A percentile compares a stretch with the other conserved stretches of the same genome.
These are phyloP conservation scores for Epinephelus awoara DNA, from an alignment of 2,797 vertebrate genomes.

Conservation along the genomic window DNA sequence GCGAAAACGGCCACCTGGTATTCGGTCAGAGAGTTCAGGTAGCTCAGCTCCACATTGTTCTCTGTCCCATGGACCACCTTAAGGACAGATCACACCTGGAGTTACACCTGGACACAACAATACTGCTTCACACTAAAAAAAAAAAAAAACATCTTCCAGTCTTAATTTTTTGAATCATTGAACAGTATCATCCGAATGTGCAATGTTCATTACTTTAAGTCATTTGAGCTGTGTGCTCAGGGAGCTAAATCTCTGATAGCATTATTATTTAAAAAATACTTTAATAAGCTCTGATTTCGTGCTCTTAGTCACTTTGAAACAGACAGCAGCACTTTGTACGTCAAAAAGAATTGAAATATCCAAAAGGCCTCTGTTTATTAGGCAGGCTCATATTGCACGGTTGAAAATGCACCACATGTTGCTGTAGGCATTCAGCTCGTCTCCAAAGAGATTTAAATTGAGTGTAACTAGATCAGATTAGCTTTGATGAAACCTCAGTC, in stretches of 20 bases:
- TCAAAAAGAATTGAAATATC: constrained; percentile 17
- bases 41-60: constrained; percentile 89
- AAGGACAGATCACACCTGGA: constrained; percentile 25
- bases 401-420: constrained; percentile 3
- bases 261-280: neutral
- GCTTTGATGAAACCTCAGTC: constrained; percentile 56
- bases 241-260: neutral
- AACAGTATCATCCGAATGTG: neutral
- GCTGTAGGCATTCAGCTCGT: constrained; percentile 22
- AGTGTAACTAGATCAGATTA: constrained; percentile 51
- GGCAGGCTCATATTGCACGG: neutral
- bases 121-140: neutral
- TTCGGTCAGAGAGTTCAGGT: constrained; percentile 94
- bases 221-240: neutral
- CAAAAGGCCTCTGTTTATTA: constrained; percentile 12
- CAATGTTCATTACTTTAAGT: neutral
- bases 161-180: no score
- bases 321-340: constrained; percentile 5
- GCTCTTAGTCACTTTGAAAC: neutral
- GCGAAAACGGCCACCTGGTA: constrained; percentile 97
- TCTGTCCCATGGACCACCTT: constrained; percentile 90
- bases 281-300: constrained; percentile 15
- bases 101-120: neutral
- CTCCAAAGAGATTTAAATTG: constrained; percentile 47
- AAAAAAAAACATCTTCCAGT: neutral